These are phyloP conservation scores for Cydia pomonella DNA, from an alignment of 1,140 invertebrate species.

Conservation along the genomic window DNA sequence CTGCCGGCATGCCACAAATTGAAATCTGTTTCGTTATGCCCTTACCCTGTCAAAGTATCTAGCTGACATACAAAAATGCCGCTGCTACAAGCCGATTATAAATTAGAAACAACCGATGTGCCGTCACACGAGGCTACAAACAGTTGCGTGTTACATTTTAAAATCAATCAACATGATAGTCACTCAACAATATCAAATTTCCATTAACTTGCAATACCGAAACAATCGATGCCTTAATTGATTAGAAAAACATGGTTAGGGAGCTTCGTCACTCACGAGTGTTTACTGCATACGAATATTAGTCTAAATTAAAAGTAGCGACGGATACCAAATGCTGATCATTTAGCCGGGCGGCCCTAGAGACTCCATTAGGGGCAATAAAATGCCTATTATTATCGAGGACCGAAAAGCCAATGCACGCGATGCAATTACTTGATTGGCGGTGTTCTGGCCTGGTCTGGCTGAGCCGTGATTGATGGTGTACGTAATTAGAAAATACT, in stretches of 20 bases:
- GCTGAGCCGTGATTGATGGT: constrained; percentile 73
- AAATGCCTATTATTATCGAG: constrained; percentile 81
- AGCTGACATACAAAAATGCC: constrained; percentile 58
- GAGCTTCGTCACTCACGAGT: constrained; percentile 35
- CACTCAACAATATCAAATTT: constrained; percentile 64
- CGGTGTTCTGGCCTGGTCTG: constrained; percentile 68
- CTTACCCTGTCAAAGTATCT: constrained; percentile 61
- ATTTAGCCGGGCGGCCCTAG: constrained; percentile 72
- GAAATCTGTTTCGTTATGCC: constrained; percentile 75
- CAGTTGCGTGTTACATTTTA: constrained; percentile 57
- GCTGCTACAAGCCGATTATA: constrained; percentile 63
- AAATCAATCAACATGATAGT: constrained; percentile 70
- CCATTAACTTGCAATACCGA: constrained; percentile 62
- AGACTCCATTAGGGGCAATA: constrained; percentile 79
- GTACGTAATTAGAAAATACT: constrained; percentile 80
- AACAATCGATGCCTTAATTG: constrained; percentile 65
- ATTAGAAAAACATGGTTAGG: constrained; percentile 63
- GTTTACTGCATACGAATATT: constrained; percentile 64
- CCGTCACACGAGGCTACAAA: constrained; percentile 40
- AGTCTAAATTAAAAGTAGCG: constrained; percentile 74
- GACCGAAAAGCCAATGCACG: constrained; percentile 79
- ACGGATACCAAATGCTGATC: constrained; percentile 64
- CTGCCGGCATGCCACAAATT: constrained; percentile 62
- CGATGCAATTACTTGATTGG: constrained; percentile 80
- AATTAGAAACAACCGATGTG: constrained; percentile 39